Evolutionary conservation across 2,888 invertebrate genomes (phyloP).

Genomic region (Amiota mariae): DNA sequence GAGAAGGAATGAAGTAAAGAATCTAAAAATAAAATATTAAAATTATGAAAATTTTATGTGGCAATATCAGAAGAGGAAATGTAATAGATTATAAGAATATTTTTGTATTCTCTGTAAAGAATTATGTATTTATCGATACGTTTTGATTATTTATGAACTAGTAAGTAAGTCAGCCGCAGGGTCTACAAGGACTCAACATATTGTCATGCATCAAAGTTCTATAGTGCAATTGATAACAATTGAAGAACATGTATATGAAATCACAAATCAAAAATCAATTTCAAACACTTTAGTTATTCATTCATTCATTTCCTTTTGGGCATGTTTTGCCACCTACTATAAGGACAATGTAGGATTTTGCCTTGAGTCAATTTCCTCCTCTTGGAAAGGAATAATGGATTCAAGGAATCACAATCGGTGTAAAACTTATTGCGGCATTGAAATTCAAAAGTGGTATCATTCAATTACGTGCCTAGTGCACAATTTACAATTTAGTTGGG

Average conservation of each 20-base stretch:
- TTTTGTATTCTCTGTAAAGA: too few relatives aligned
- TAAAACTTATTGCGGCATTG: slow-evolving; percentile 40
- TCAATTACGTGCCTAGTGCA: slow-evolving; percentile 59
- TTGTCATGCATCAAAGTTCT: too few relatives aligned
- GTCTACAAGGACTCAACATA: too few relatives aligned
- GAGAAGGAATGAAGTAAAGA: neutral
- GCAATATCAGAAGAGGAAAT: neutral
- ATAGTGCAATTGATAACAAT: neutral
- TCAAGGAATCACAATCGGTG: neutral
- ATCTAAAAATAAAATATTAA: neutral
- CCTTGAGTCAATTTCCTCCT: too few relatives aligned
- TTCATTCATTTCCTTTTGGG: slow-evolving; percentile 46
- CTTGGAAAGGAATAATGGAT: too few relatives aligned
- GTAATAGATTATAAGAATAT: slow-evolving; percentile 28
- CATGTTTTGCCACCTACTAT: slow-evolving; percentile 45
- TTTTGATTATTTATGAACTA: too few relatives aligned
- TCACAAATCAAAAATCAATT: slow-evolving; percentile 20
- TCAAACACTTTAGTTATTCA: slow-evolving; percentile 15
- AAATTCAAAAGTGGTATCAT: slow-evolving; percentile 55
- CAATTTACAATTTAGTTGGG: slow-evolving; percentile 33
- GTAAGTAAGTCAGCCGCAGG: too few relatives aligned
- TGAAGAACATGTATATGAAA: too few relatives aligned
- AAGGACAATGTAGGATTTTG: neutral
- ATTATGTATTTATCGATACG: too few relatives aligned
- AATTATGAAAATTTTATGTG: neutral